Evolutionary conservation across 2,797 vertebrate genomes (phyloP).

Genomic region (Pyrrhura leucotis): DNA sequence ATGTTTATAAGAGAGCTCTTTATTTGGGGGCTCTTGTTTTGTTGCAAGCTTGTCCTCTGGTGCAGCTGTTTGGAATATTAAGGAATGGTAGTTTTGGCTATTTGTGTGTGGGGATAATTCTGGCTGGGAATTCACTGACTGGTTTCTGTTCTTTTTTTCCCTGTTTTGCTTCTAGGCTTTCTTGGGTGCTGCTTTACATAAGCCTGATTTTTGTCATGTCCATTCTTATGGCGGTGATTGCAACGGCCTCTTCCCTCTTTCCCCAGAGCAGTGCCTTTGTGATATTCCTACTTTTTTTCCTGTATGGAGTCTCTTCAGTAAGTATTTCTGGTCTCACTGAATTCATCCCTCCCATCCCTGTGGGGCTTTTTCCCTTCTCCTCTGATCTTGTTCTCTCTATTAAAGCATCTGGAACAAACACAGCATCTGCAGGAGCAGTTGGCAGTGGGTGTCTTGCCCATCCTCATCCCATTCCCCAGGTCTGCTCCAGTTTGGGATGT

Average conservation of each 20-base stretch:
- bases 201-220: constrained; percentile 92
- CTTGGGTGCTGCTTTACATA: constrained; percentile 93
- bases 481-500: fast-evolving
- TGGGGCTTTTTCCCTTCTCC: not conserved
- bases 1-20: not conserved
- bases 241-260: constrained; percentile 90
- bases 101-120: not conserved
- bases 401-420: fast-evolving
- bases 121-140: not conserved
- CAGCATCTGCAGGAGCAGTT: not conserved
- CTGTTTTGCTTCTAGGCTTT: constrained; percentile 82
- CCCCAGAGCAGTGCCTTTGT: constrained; percentile 91
- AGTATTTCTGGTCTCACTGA: constrained; percentile 62
- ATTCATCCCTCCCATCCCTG: not conserved
- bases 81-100: not conserved
- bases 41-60: not conserved
- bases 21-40: not conserved
- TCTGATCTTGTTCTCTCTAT: not conserved
- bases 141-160: not conserved
- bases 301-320: constrained; percentile 95
- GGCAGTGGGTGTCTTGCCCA: not conserved
- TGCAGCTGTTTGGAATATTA: not conserved
- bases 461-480: not conserved
- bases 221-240: constrained; percentile 93
- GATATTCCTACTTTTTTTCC: constrained; percentile 92